Base-by-base conservation (phyloP, 2,113 vertebrate genomes). In the Scortum barcoo region DNA sequence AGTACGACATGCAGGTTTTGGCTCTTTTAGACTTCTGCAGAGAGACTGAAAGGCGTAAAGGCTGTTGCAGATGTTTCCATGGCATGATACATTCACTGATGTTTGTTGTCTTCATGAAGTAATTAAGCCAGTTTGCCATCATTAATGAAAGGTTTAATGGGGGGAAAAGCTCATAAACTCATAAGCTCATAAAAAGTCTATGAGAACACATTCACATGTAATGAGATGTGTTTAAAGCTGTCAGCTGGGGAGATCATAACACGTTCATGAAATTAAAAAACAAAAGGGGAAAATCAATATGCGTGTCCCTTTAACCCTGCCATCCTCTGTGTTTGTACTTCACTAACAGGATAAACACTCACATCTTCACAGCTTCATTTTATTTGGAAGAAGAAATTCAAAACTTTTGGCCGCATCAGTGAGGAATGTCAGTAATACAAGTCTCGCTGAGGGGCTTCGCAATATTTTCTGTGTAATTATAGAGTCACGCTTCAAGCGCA, bases 191-290 rank as follows among this genome's bases (percentile, higher is more conserved):
- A 13, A 78, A 44, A 24, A 51, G 9, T 20, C 53, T 48, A 5
- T 51, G 51, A 50, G 40, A 74, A 61, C 33, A 75, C 46, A 57
- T 42, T 48, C 24, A 12, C 51, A 53, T 48, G 65, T 53, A 67
- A 77, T 87, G 68, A 78, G 53, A 71, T 51, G 61, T 28, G n/a
- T 44, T 79, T 20, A 28, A n/a, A 65, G 70, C 20, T 65, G 50
- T 50, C 56, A 85, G 22, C 74, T 26, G 17, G 72, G 76, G 19
- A 90, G 81, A 79, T 81, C 54, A 76, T 4, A 63, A 58, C 48
- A 51, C 2, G 0, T 75, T 83, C 58, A 33, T 67, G 2, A 84
- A 73, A 84, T 81, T 46, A 70, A 83, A 62, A 73, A 60, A n/a
- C 12, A 20, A 69, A 63, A 44, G 36, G 4, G 22, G 26, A 26